Evolutionary conservation across 2,888 invertebrate species (phyloP).

Genomic region (Lumbricus terrestris): DNA sequence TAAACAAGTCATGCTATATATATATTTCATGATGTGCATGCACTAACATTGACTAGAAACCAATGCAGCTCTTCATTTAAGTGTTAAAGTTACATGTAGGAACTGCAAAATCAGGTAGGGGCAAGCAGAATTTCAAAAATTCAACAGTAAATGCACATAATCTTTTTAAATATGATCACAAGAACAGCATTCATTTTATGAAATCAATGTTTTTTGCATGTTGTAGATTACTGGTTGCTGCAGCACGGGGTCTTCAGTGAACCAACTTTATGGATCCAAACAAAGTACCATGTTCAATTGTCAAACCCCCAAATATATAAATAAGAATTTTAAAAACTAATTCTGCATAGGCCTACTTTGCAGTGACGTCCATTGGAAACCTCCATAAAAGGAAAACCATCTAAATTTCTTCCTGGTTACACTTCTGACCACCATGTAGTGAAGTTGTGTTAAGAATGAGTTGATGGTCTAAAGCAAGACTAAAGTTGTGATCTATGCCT

Average conservation of each 20-base stretch:
- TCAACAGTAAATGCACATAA: not conserved
- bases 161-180: not conserved
- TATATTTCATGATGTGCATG: not conserved
- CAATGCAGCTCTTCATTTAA: no score
- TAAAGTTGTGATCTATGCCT: not conserved
- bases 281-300: not conserved
- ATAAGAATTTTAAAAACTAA: no score
- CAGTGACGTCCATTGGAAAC: no score
- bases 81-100: not conserved
- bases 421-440: no score
- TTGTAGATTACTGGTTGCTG: not conserved
- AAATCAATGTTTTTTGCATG: not conserved
- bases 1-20: no score
- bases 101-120: not conserved
- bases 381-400: no score
- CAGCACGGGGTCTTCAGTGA: no score
- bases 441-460: not conserved
- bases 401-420: no score
- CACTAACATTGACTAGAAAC: no score
- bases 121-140: not conserved
- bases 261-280: not conserved
- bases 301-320: no score
- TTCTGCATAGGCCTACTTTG: no score
- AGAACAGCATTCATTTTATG: not conserved
- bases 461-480: not conserved